A percentile compares a stretch with the other conserved stretches of the same genome.
phyloP scores from a whole-genome alignment of 1,140 invertebrate species.

The Ectropis grisescens region DNA sequence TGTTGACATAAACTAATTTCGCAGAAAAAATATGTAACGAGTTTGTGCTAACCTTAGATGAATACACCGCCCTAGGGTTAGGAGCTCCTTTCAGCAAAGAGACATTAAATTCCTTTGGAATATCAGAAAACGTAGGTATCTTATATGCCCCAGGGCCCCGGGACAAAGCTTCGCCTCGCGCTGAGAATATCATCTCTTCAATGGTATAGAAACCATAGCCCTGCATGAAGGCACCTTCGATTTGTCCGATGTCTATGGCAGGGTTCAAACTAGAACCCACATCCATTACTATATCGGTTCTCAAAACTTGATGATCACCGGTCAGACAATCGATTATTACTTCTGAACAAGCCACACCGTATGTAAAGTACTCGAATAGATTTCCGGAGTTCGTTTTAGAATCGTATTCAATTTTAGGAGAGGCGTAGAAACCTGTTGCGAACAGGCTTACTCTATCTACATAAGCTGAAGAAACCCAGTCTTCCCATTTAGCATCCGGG shows the following conservation, averaged over 20 bases:
- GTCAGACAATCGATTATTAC: slow-evolving; percentile 73
- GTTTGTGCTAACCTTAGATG: slow-evolving; percentile 78
- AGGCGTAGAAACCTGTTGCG: slow-evolving; percentile 73
- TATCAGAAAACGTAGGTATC: slow-evolving; percentile 71
- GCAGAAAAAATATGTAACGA: too few relatives aligned
- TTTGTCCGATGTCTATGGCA: slow-evolving; percentile 80
- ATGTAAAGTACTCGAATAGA: slow-evolving; percentile 70
- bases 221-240: slow-evolving; percentile 79
- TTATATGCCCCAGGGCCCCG: slow-evolving; percentile 77
- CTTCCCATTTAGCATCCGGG: slow-evolving; percentile 73
- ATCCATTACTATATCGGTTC: slow-evolving; percentile 81
- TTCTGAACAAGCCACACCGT: slow-evolving; percentile 70
- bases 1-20: too few relatives aligned
- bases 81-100: slow-evolving; percentile 73
- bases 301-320: slow-evolving; percentile 73
- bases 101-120: slow-evolving; percentile 76
- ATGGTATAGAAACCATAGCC: slow-evolving; percentile 76
- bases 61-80: slow-evolving; percentile 77
- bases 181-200: slow-evolving; percentile 74
- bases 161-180: slow-evolving; percentile 71
- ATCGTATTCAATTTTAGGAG: slow-evolving; percentile 67
- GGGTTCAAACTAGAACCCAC: slow-evolving; percentile 78
- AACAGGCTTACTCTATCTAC: slow-evolving; percentile 72
- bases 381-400: slow-evolving; percentile 50
- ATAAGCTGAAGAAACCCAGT: slow-evolving; percentile 75